Conservation (phyloP, 2,797 vertebrate genomes). For the Staurois parvus region DNA sequence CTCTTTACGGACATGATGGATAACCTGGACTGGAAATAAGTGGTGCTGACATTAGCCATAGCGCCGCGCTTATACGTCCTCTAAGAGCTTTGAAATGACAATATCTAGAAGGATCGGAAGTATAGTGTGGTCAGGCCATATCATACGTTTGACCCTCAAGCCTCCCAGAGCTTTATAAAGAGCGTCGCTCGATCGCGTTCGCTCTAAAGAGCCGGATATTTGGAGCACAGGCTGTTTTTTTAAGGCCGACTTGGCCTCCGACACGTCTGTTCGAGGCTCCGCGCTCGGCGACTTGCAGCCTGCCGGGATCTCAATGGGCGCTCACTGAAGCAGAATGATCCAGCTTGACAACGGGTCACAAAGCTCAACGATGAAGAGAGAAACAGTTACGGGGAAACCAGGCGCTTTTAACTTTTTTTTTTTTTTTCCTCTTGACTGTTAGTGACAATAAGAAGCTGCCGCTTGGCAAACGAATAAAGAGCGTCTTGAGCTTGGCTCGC, state of each 20-base stretch:
- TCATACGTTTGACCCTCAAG: not conserved
- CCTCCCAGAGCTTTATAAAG: not conserved
- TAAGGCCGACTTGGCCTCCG: not conserved
- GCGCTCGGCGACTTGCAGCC: not conserved
- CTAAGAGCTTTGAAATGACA: too few species aligned
- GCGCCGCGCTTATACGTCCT: too few species aligned
- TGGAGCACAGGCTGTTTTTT: constrained; percentile 16
- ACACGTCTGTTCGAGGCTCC: not conserved
- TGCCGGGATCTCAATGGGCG: not conserved
- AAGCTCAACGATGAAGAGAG: not conserved
- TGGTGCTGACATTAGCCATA: too few species aligned
- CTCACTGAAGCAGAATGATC: constrained; percentile 45
- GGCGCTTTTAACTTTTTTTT: not conserved
- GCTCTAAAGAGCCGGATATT: not conserved
- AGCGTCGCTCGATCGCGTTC: not conserved
- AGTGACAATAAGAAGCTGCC: constrained; percentile 11
- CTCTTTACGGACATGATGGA: too few species aligned
- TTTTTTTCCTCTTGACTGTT: constrained; percentile 1
- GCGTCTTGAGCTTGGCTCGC: not conserved
- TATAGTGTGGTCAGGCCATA: not conserved
- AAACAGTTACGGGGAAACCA: not conserved
- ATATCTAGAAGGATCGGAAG: not conserved
- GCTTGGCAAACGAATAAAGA: not conserved
- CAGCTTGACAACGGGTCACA: constrained; percentile 26
- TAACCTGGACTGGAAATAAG: too few species aligned